These are phyloP conservation scores for Microplitis mediator DNA, from an alignment of 1,140 invertebrate species.

Conservation along the genomic window DNA sequence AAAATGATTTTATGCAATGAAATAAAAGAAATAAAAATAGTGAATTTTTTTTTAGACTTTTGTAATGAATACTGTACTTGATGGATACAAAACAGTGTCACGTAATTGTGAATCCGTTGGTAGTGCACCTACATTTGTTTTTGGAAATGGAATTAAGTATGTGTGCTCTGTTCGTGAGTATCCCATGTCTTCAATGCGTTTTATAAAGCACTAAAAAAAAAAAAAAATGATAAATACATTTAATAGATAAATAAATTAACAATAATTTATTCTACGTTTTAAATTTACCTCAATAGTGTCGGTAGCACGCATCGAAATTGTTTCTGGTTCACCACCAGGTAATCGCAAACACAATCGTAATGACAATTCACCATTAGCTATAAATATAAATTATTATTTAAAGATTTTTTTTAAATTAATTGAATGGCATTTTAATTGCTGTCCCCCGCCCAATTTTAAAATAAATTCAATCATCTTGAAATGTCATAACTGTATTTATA, in stretches of 20 bases:
- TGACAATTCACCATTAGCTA: conserved; percentile 41
- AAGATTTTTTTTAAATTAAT: not conserved
- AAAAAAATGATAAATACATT: conserved; percentile 6
- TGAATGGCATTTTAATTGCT: not conserved
- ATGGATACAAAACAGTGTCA: conserved; percentile 58
- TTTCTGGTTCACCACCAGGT: conserved; percentile 56
- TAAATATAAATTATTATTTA: conserved; percentile 15
- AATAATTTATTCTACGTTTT: not conserved
- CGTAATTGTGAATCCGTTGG: conserved; percentile 45
- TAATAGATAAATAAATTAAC: too few species aligned
- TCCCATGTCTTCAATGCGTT: conserved; percentile 56
- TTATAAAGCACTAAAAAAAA: conserved; percentile 50
- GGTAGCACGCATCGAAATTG: conserved; percentile 50
- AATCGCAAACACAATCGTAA: conserved; percentile 55
- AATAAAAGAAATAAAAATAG: conserved; percentile 6
- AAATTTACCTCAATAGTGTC: conserved; percentile 52
- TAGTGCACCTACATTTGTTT: conserved; percentile 54
- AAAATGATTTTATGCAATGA: conserved; percentile 1
- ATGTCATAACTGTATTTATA: too few species aligned
- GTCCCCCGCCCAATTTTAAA: too few species aligned
- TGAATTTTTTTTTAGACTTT: conserved; percentile 48
- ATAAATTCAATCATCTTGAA: too few species aligned
- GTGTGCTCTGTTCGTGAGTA: conserved; percentile 51
- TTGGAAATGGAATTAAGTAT: conserved; percentile 56
- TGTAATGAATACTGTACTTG: conserved; percentile 61